These are phyloP conservation scores for Campaea margaritaria DNA, from an alignment of 2,888 invertebrate species.

Conservation along the genomic window DNA sequence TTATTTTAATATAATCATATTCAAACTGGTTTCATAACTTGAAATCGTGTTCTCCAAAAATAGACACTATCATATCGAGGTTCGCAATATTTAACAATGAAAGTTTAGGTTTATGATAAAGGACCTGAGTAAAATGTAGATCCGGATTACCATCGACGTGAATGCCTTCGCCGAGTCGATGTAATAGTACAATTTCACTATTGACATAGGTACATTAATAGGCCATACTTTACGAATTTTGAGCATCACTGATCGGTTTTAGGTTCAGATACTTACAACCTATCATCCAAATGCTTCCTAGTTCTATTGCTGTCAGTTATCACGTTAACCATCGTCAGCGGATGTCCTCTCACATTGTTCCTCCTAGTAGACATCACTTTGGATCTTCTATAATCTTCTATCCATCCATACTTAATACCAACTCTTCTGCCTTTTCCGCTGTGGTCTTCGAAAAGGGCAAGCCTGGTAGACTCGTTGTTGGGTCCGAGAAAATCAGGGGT, in stretches of 20 bases:
- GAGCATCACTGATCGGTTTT: too few relatives aligned
- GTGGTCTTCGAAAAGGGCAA: slow-evolving; percentile 8
- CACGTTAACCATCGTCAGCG: slow-evolving; percentile 69
- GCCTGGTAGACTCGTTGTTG: slow-evolving; percentile 1
- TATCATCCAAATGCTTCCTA: slow-evolving; percentile 67
- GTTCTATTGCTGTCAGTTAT: slow-evolving; percentile 75
- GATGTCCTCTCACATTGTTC: slow-evolving; percentile 58
- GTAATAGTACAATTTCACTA: too few relatives aligned
- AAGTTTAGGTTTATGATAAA: too few relatives aligned
- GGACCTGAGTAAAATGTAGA: too few relatives aligned
- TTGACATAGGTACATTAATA: too few relatives aligned
- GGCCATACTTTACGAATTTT: too few relatives aligned
- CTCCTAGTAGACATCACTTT: slow-evolving; percentile 62
- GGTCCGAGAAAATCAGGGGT: neutral
- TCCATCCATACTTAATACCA: slow-evolving; percentile 46
- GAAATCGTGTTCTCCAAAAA: too few relatives aligned
- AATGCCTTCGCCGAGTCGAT: too few relatives aligned
- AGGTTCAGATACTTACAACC: slow-evolving; percentile 64
- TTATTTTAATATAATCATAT: too few relatives aligned
- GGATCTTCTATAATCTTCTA: slow-evolving; percentile 61
- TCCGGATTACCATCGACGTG: too few relatives aligned
- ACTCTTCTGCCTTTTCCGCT: slow-evolving; percentile 14
- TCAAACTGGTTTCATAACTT: too few relatives aligned
- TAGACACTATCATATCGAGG: neutral
- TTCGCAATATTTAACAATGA: neutral